Percentiles rank a stretch among this genome's conserved stretches.
These are phyloP conservation scores for Brachionus sp. DNA, from an alignment of 1,140 invertebrate species.

Conservation along the genomic window DNA sequence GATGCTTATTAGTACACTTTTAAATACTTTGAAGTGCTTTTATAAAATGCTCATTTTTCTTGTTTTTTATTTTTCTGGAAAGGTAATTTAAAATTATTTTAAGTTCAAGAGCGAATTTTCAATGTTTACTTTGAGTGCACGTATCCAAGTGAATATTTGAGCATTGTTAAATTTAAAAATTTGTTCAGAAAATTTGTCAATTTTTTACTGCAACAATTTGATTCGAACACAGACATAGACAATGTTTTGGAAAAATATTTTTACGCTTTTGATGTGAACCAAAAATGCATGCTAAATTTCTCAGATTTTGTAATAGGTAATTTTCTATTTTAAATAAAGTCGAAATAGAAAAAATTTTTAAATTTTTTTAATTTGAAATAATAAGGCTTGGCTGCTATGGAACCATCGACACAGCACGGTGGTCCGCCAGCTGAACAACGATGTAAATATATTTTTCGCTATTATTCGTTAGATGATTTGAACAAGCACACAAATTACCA, in stretches of 20 bases:
- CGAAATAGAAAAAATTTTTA: neutral
- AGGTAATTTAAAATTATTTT: neutral
- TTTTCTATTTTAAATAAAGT: neutral
- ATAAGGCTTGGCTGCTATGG: slow-evolving; percentile 62
- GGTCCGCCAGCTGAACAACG: slow-evolving; percentile 63
- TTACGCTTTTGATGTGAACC: slow-evolving; percentile 28
- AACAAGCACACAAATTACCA: slow-evolving; percentile 49
- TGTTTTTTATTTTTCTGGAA: neutral
- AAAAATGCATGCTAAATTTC: slow-evolving; percentile 4
- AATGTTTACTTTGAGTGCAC: slow-evolving; percentile 20
- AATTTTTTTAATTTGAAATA: no score
- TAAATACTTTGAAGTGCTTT: no score
- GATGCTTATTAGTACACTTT: no score
- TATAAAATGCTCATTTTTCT: no score
- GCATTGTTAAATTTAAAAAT: neutral
- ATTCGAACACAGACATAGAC: neutral
- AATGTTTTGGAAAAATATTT: slow-evolving; percentile 16
- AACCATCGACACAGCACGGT: slow-evolving; percentile 63
- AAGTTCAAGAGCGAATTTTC: slow-evolving; percentile 31
- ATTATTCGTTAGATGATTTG: slow-evolving; percentile 61
- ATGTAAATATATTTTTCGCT: slow-evolving; percentile 64
- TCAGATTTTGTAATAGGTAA: slow-evolving; percentile 33
- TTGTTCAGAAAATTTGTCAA: neutral
- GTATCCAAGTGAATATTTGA: slow-evolving; percentile 46
- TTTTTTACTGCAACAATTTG: slow-evolving; percentile 15